phyloP scores from a whole-genome alignment of 2,888 invertebrate species.

The Phytoseiulus persimilis region DNA sequence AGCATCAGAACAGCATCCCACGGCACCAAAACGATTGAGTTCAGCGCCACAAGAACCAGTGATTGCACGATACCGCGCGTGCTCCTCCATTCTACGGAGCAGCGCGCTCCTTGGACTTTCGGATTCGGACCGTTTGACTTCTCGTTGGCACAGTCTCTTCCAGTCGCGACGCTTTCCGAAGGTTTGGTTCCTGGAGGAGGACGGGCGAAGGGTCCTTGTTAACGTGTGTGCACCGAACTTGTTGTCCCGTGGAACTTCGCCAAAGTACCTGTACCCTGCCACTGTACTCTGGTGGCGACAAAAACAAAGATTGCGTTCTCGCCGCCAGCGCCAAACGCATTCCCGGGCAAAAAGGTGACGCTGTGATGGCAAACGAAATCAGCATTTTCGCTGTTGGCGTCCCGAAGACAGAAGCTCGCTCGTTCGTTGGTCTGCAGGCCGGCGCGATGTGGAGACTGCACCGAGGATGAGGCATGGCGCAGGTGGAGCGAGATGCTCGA shows the following conservation, averaged over 20 bases:
- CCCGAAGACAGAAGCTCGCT: neutral
- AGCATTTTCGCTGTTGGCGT: neutral
- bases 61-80: neutral
- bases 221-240: too few relatives aligned
- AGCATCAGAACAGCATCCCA: neutral
- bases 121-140: too few relatives aligned
- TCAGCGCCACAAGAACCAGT: neutral
- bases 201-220: too few relatives aligned
- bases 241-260: too few relatives aligned
- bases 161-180: too few relatives aligned
- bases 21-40: neutral
- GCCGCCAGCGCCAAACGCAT: neutral
- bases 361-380: neutral
- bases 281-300: neutral
- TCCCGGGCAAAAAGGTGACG: neutral
- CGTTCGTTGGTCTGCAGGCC: neutral
- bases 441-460: neutral
- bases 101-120: too few relatives aligned
- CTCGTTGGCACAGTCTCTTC: too few relatives aligned
- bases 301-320: too few relatives aligned
- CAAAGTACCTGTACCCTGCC: too few relatives aligned
- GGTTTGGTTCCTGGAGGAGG: too few relatives aligned
- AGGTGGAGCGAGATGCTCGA: neutral
- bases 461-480: neutral
- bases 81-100: too few relatives aligned